Conservation (phyloP, 2,888 invertebrate genomes). For the Ectemnius continuus region DNA sequence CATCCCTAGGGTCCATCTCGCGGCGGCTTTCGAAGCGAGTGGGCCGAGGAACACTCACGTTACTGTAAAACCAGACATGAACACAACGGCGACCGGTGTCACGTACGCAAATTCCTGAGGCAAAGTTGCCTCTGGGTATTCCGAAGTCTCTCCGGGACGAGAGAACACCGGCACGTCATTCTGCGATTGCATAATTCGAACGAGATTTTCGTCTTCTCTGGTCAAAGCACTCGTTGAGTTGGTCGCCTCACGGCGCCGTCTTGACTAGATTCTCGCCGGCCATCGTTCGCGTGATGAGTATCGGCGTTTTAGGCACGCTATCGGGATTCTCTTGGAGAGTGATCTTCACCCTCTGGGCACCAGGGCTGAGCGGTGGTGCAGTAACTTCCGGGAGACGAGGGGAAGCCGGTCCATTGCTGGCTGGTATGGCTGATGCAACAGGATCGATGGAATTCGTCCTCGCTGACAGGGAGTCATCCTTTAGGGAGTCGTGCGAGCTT, state of each 20-base stretch:
- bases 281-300: slow-evolving; percentile 88
- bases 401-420: slow-evolving; percentile 14
- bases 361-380: slow-evolving; percentile 82
- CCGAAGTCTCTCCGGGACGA: no score
- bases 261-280: slow-evolving; percentile 89
- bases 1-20: slow-evolving; percentile 32
- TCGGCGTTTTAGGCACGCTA: slow-evolving; percentile 87
- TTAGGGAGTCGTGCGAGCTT: slow-evolving; percentile 29
- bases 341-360: slow-evolving; percentile 88
- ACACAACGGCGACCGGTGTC: slow-evolving; percentile 9
- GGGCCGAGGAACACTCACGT: slow-evolving; percentile 50
- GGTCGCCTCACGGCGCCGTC: slow-evolving; percentile 78
- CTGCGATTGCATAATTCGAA: neutral
- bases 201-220: slow-evolving; percentile 4
- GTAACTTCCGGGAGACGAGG: slow-evolving; percentile 68
- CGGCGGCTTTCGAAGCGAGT: slow-evolving; percentile 20
- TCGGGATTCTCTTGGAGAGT: slow-evolving; percentile 87
- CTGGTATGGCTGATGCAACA: neutral
- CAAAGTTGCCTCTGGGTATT: no score
- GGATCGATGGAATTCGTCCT: slow-evolving; percentile 51
- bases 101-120: slow-evolving; percentile 13
- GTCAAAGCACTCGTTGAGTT: neutral
- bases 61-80: slow-evolving; percentile 22
- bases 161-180: neutral
- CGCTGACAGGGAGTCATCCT: slow-evolving; percentile 77